Evolutionary conservation across 2,797 vertebrate genomes (phyloP), one percentile per base, ranked within the genome.

Genomic region (Danionella dracula): DNA sequence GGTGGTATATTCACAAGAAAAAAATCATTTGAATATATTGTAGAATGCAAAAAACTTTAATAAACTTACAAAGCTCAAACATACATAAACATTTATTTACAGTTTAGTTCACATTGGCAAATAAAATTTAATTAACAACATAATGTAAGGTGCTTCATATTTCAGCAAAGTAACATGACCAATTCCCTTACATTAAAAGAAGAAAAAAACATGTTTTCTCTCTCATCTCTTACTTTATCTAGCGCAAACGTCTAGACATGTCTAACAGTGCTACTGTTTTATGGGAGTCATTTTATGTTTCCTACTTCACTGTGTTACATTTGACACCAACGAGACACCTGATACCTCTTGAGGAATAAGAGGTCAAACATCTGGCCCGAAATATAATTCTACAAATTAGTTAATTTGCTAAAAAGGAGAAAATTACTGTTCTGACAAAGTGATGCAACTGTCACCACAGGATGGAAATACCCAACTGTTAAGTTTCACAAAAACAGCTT

Each of bases 11-110:
- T n/a, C n/a, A n/a, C n/a, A n/a, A 88, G 73, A 87, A 90, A 86
- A 78, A 83, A 90, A 80, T 81, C 86, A 20, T 84, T 77, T 72
- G 83, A 87, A 86, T 87, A 73, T 82, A 75, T 79, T 80, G 81
- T 89, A 90, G 83, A 88, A 88, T 92, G 89, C 87, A 92, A 92
- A 91, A 90, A 80, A 90, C 89, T 92, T 92, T 92, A 92, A 92
- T 92, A 87, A 90, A 89, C 80, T 87, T 83, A 82, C 85, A 83
- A 91, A 91, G 89, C 89, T 84, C 85, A 89, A 88, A 91, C 90
- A 91, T 89, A 90, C 88, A 90, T 85, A 89, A 90, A 90, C 87
- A 88, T 83, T 86, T 86, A 75, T 79, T 75, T 77, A 90, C 88
- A 91, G 74, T 84, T 86, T 82, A 87, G 81, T 88, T 83, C 84